phyloP scores from a whole-genome alignment of 2,113 vertebrate species.

The Caranx ignobilis region DNA sequence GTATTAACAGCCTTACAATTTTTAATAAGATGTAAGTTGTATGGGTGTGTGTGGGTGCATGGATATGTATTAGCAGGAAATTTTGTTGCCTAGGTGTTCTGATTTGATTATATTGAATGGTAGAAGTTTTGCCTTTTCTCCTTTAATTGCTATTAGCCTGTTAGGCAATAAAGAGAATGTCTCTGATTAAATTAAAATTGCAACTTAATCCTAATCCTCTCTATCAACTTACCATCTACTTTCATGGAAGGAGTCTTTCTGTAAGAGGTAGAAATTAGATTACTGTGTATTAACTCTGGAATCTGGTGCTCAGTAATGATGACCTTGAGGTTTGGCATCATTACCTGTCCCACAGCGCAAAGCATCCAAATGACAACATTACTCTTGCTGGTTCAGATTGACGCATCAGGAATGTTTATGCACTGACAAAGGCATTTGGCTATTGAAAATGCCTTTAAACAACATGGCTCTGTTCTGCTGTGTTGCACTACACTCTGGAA shows the following conservation, averaged over 20 bases:
- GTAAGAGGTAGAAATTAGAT: slow-evolving; percentile 56
- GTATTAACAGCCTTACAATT: slow-evolving; percentile 1
- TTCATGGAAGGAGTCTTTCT: slow-evolving; percentile 43
- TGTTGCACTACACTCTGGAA: slow-evolving; percentile 51
- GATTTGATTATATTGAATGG: slow-evolving; percentile 42
- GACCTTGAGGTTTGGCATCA: slow-evolving; percentile 77
- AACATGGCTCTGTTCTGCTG: slow-evolving; percentile 23
- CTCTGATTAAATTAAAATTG: slow-evolving; percentile 58
- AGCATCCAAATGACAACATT: slow-evolving; percentile 67
- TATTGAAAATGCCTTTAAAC: slow-evolving; percentile 53
- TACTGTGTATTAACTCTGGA: slow-evolving; percentile 60
- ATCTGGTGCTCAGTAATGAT: slow-evolving; percentile 63
- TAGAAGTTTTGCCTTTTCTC: slow-evolving; percentile 46
- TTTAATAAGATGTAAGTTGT: slow-evolving; percentile 28
- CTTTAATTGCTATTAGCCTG: slow-evolving; percentile 45
- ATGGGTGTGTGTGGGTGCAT: slow-evolving; percentile 5
- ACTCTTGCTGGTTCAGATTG: slow-evolving; percentile 56
- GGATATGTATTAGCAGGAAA: slow-evolving; percentile 25
- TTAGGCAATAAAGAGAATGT: slow-evolving; percentile 50
- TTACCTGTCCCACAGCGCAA: slow-evolving; percentile 70
- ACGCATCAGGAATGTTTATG: slow-evolving; percentile 41
- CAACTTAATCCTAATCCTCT: slow-evolving; percentile 58
- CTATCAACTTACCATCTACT: slow-evolving; percentile 51
- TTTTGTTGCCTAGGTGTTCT: slow-evolving; percentile 29
- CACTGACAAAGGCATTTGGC: slow-evolving; percentile 49